Evolutionary conservation across 2,113 vertebrate species (phyloP), one percentile per base, ranked within the genome.

Genomic region (Panthera uncia): DNA sequence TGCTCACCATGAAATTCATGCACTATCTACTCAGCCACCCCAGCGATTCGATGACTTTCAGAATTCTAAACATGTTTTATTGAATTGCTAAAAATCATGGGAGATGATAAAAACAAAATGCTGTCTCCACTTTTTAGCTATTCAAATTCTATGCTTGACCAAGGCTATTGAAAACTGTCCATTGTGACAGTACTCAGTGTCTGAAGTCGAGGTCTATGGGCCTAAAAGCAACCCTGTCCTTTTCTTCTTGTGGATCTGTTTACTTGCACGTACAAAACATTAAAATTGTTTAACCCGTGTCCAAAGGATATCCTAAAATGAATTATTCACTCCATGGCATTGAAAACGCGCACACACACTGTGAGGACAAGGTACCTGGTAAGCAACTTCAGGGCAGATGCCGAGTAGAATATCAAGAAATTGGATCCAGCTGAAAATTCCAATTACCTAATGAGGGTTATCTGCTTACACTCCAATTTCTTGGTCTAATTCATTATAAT

Each of bases 371-470:
- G 94, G 87, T 81, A 98, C 94, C 93, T 52, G 90, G 96, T 83
- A 94, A 96, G 73, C 96, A 96, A 41, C 66, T 92, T 92, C 68
- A 96, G 80, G 97, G 38, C 97, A 80, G 97, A 84, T 76, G 95
- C 45, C 84, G 93, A 98, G 81, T 98, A 71, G 98, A 97, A 14
- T 19, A 97, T 96, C 98, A 96, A 93, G 97, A 98, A 98, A 97
- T 71, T 68, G 96, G 95, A 98, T 98, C 97, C 97, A 95, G 90
- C 52, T 96, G 94, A 95, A 95, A 94, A 96, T 96, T 85, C 74
- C 97, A 95, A 97, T 98, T 97, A 74, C 97, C 76, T 98, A 76
- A 98, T 66, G 98, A 82, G 57, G 73, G 92, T 23, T 84, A 97
- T 87, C 97, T 50, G 52, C 66, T 96, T 98, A 95, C 98, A 94